phyloP scores from a whole-genome alignment of 2,888 invertebrate genomes.

The Tillus elongatus region DNA sequence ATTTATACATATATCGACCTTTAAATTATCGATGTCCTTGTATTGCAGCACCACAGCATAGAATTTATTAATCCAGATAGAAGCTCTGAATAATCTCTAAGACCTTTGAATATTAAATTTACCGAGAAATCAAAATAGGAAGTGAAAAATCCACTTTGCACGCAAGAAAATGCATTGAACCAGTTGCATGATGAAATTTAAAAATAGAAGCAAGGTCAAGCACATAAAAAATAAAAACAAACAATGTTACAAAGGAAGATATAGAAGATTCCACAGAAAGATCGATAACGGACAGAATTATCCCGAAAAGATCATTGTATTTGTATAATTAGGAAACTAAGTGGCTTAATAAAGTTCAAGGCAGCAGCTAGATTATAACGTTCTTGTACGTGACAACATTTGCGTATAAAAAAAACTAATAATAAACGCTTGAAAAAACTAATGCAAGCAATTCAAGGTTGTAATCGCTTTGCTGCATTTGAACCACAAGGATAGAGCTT shows the following conservation, averaged over 20 bases:
- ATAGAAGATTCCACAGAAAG: no score
- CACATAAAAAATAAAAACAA: conserved; percentile 12
- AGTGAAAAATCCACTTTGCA: no score
- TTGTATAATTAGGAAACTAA: conserved; percentile 18
- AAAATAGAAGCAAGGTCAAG: conserved; percentile 7
- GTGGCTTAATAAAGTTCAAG: conserved; percentile 31
- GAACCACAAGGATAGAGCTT: conserved; percentile 28
- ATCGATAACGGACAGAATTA: no score
- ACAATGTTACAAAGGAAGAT: no score
- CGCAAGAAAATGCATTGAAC: conserved; percentile 1
- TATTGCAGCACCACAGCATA: no score
- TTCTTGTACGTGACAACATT: conserved; percentile 24
- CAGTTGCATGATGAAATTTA: conserved; percentile 7
- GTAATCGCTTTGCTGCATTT: conserved; percentile 28
- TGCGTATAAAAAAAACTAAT: conserved; percentile 23
- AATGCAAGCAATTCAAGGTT: conserved; percentile 30
- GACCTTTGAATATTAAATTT: no score
- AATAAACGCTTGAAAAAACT: conserved; percentile 22
- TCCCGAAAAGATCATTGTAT: conserved; percentile 4
- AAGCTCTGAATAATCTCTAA: no score
- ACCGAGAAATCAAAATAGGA: no score
- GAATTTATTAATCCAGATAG: no score
- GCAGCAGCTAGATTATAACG: conserved; percentile 25
- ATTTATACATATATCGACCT: no score
- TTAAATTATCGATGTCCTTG: no score